Conservation (phyloP, 2,888 invertebrate genomes). For the Apantesis nais region DNA sequence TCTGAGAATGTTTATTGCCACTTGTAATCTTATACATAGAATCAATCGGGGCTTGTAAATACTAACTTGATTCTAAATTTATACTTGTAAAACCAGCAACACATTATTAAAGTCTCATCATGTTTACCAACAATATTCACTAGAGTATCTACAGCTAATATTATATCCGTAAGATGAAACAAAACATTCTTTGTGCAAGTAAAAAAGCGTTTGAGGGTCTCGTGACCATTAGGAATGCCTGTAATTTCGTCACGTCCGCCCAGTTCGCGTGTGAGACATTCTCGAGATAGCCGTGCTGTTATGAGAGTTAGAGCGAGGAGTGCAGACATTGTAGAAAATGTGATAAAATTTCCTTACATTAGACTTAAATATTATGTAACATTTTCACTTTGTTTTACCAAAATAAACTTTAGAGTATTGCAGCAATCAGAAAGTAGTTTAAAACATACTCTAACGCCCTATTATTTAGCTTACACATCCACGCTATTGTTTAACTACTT, state of each 20-base stretch:
- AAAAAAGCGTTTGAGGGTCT: conserved; percentile 36
- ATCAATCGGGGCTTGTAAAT: background rate
- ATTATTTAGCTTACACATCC: background rate
- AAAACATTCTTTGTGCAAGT: conserved; percentile 31
- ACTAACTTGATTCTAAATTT: too few relatives aligned
- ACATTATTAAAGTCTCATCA: background rate
- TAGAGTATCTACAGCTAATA: background rate
- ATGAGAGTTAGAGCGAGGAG: conserved; percentile 19
- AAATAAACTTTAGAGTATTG: background rate
- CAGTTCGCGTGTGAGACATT: conserved; percentile 31
- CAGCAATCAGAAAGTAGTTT: background rate
- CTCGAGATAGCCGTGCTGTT: conserved; percentile 26
- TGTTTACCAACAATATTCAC: background rate
- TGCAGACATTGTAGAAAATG: conserved; percentile 7
- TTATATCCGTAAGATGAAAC: conserved; percentile 13
- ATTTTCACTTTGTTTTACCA: background rate
- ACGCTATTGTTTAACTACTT: background rate
- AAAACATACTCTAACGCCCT: background rate
- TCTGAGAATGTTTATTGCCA: background rate
- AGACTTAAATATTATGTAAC: background rate
- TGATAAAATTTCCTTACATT: background rate
- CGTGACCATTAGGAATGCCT: conserved; percentile 42
- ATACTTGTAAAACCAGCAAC: too few relatives aligned
- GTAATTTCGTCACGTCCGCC: conserved; percentile 44
- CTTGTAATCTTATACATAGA: too few relatives aligned